Conservation (phyloP, 2,888 invertebrate species). For the Lithophane semibrunnea region DNA sequence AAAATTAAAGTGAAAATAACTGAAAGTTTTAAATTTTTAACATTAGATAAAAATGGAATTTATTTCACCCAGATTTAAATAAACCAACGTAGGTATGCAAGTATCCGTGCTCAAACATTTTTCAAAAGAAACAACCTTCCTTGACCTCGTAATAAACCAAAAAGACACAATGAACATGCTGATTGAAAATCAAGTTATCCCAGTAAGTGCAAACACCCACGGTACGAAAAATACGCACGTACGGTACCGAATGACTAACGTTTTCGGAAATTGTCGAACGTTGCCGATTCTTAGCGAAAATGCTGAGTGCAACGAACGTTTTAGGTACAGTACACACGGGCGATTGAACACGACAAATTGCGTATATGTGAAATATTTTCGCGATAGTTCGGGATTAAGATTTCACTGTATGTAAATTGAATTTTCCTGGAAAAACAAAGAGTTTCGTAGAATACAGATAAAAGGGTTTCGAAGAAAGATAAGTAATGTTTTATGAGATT, state of each 20-base stretch:
- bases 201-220: conserved; percentile 60
- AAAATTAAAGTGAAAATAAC: neutral
- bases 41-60: neutral
- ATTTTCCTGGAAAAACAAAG: conserved; percentile 44
- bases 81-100: neutral
- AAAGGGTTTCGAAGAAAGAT: neutral
- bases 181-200: conserved; percentile 61
- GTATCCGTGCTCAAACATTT: neutral
- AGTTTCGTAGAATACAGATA: conserved; percentile 9
- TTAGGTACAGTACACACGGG: conserved; percentile 66
- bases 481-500: conserved; percentile 7
- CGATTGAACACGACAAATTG: conserved; percentile 69
- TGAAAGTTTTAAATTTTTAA: neutral
- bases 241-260: conserved; percentile 62
- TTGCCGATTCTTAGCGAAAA: conserved; percentile 63
- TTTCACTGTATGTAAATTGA: conserved; percentile 55
- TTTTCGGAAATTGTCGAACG: conserved; percentile 71
- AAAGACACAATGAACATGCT: conserved; percentile 31
- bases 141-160: conserved; percentile 37
- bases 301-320: conserved; percentile 75
- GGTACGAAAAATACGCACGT: conserved; percentile 60
- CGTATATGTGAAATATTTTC: conserved; percentile 58
- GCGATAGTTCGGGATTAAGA: conserved; percentile 52
- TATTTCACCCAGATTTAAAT: neutral
- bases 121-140: conserved; percentile 8